Percentiles rank a stretch among this genome's conserved stretches.
These are phyloP conservation scores for Anarrhichthys ocellatus DNA, from an alignment of 2,113 vertebrate genomes.

Conservation along the genomic window DNA sequence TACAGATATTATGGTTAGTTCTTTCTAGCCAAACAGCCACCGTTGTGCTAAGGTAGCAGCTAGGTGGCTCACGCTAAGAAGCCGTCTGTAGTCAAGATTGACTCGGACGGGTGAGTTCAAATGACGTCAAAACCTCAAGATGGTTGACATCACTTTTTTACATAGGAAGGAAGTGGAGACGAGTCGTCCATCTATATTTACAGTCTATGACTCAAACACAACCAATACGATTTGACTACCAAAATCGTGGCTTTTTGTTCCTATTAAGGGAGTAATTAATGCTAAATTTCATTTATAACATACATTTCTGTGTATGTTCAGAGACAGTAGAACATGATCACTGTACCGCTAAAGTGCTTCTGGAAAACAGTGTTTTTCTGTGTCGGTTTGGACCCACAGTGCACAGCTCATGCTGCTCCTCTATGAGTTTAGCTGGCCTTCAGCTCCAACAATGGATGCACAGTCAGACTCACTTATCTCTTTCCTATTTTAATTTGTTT, in stretches of 20 bases:
- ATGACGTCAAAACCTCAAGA: no score
- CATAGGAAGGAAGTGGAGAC: no score
- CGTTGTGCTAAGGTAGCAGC: no score
- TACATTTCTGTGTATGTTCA: neutral
- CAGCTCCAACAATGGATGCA: slow-evolving; percentile 33
- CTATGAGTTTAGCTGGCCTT: slow-evolving; percentile 5
- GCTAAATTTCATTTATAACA: neutral
- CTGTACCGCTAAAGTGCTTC: slow-evolving; percentile 18
- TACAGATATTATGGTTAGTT: no score
- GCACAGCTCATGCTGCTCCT: slow-evolving; percentile 19
- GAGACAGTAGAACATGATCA: neutral
- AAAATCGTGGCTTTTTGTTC: neutral
- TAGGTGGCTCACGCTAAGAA: no score
- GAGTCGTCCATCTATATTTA: neutral
- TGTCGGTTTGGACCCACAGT: slow-evolving; percentile 40
- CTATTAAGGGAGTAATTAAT: neutral
- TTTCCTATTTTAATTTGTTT: neutral
- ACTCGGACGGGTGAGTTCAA: no score
- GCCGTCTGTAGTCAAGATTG: no score
- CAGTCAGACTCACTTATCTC: neutral
- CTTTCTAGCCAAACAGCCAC: no score
- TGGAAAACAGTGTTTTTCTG: slow-evolving; percentile 55
- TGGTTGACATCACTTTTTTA: no score
- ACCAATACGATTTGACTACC: no score
- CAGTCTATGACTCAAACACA: neutral